Conservation (phyloP, 2,113 vertebrate species). For the Alligator mississippiensis region DNA sequence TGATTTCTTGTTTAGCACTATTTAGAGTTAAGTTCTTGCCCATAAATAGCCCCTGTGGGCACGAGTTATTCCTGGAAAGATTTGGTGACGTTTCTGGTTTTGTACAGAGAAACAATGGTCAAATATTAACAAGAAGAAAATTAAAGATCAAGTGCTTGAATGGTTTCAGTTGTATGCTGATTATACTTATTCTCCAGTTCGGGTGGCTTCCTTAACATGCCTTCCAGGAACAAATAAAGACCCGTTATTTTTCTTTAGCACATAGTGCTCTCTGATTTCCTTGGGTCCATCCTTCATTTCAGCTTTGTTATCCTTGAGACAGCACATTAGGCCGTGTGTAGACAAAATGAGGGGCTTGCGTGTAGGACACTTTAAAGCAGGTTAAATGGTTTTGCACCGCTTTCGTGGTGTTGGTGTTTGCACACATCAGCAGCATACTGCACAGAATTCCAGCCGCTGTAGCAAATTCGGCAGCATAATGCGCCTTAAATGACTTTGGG, state of each 20-base stretch:
- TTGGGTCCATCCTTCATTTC: not conserved
- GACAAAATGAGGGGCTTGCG: no score
- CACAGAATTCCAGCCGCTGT: no score
- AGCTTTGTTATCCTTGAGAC: not conserved
- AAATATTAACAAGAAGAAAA: not conserved
- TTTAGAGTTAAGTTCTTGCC: fast-evolving
- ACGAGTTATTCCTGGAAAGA: not conserved
- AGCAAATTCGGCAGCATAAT: no score
- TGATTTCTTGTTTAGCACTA: not conserved
- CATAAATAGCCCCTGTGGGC: fast-evolving
- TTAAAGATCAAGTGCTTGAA: not conserved
- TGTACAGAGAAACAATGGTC: not conserved
- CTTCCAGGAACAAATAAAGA: not conserved
- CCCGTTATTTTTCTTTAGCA: not conserved
- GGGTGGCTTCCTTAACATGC: not conserved
- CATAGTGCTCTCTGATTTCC: not conserved
- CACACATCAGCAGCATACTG: no score
- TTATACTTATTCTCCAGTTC: not conserved
- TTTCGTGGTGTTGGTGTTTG: no score
- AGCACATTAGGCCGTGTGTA: not conserved
- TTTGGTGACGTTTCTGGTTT: not conserved
- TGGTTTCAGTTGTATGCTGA: not conserved
- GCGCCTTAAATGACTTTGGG: no score
- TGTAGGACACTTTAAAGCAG: no score
- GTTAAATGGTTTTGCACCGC: no score